Evolutionary conservation across 1,140 invertebrate genomes (phyloP), one percentile per base, ranked within the genome.

Genomic region (Charaxes varanes): DNA sequence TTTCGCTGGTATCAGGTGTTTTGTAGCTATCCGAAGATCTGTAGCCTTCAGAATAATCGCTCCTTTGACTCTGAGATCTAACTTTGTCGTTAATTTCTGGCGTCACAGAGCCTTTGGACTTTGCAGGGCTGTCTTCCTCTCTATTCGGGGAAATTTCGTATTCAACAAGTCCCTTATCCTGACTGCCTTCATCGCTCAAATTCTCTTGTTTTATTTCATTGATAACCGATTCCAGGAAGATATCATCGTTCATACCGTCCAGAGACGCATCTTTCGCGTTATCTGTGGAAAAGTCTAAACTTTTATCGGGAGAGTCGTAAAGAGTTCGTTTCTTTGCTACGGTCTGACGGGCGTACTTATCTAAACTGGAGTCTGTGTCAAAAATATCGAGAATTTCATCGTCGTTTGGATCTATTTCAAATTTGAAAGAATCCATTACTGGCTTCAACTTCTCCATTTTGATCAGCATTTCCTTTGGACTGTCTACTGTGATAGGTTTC

Each of bases 191-290:
- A 3, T 78, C 79, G 36, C 46, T 65, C 19, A 78, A 45, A 32
- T 61, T 51, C 7, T 71, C 73, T 26, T 72, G 63, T 35, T 77
- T 79, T 1, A 83, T 79, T 46, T 83, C 79, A 41, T 71, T 76
- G 34, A 83, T 79, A 6, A 83, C 66, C 0, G 79, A 80, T 40
- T 83, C 76, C 22, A 83, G 56, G 45, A 83, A 83, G 1, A 61
- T 72, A 10, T 78, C 73, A 23, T 82, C 78, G 15, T 61, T 68
- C 7, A 65, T 44, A 4, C 55, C 62, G 17, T 82, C 72, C 21
- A 62, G 45, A 6, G 66, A 59, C 3, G 30, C 16, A 26, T 67
- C 65, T 41, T 60, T 69, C 6, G 53, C 42, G 11, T 18, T 27
- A 18, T 64, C 55, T 10, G 46, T 41, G 6, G 63, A 54, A 11